Conservation (phyloP, 2,797 vertebrate species). For the Gymnoscopelus microlampas region DNA sequence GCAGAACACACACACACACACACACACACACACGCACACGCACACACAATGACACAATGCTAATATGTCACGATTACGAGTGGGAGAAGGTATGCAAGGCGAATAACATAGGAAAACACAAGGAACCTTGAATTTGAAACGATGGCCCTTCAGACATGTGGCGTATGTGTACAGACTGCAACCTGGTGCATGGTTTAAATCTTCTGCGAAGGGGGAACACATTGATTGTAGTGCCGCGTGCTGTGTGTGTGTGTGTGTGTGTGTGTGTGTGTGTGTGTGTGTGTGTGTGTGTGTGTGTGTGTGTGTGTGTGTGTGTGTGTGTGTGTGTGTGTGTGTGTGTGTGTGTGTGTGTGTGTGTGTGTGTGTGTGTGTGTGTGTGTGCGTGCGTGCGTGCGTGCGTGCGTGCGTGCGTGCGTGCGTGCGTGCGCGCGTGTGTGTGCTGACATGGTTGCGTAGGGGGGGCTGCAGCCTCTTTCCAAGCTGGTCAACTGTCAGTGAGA, state of each 20-base stretch:
- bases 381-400: conserved; percentile 9
- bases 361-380: conserved; percentile 5
- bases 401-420: not conserved
- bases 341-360: not conserved
- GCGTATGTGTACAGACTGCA: conserved; percentile 35
- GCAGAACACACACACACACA: conserved; percentile 22
- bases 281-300: conserved; percentile 15
- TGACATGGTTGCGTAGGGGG: conserved; percentile 20
- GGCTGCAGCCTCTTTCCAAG: conserved; percentile 70
- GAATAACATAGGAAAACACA: conserved; percentile 48
- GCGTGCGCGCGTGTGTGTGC: not conserved
- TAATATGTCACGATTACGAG: conserved; percentile 47
- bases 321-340: not conserved
- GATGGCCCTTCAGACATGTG: conserved; percentile 9
- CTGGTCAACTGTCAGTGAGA: conserved; percentile 82
- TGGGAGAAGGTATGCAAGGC: conserved; percentile 31
- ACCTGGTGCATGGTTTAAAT: conserved; percentile 75
- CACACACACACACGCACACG: not conserved
- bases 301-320: not conserved
- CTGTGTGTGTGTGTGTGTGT: conserved; percentile 61
- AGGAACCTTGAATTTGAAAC: conserved; percentile 51
- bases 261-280: conserved; percentile 23
- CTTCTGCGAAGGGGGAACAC: conserved; percentile 70
- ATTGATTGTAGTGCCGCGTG: conserved; percentile 76
- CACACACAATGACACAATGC: conserved; percentile 9